These are phyloP conservation scores for Zophobas morio DNA, from an alignment of 1,140 invertebrate genomes.

Conservation along the genomic window DNA sequence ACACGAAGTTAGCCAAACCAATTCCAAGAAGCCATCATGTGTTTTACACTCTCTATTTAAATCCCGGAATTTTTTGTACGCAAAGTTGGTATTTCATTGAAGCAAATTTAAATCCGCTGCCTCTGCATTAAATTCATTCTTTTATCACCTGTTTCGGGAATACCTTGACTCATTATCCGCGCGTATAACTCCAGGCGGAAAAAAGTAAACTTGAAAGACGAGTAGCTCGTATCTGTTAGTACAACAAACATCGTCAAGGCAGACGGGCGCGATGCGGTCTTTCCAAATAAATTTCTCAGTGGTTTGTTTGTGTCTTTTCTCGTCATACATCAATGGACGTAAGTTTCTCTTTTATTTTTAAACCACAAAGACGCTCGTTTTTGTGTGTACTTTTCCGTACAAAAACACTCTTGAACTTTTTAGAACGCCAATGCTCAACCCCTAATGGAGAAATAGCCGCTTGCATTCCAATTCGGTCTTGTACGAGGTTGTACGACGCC, in stretches of 20 bases:
- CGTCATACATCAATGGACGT: slow-evolving; percentile 29
- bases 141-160: slow-evolving; percentile 34
- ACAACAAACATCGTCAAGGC: slow-evolving; percentile 41
- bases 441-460: slow-evolving; percentile 64
- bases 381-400: no score
- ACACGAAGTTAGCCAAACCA: no score
- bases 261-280: slow-evolving; percentile 21
- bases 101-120: background rate
- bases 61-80: background rate
- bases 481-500: slow-evolving; percentile 62
- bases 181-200: slow-evolving; percentile 8
- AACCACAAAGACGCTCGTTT: no score
- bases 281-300: slow-evolving; percentile 13
- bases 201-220: slow-evolving; percentile 26
- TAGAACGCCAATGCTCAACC: slow-evolving; percentile 57
- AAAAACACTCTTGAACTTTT: no score
- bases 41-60: no score
- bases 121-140: slow-evolving; percentile 4
- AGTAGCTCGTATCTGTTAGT: slow-evolving; percentile 19
- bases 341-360: slow-evolving; percentile 18
- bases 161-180: slow-evolving; percentile 24
- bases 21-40: no score
- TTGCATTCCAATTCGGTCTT: slow-evolving; percentile 66
- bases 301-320: slow-evolving; percentile 22
- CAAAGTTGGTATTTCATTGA: slow-evolving; percentile 22